Conservation (phyloP, 2,113 vertebrate species). For the Dryoscopus gambensis region DNA sequence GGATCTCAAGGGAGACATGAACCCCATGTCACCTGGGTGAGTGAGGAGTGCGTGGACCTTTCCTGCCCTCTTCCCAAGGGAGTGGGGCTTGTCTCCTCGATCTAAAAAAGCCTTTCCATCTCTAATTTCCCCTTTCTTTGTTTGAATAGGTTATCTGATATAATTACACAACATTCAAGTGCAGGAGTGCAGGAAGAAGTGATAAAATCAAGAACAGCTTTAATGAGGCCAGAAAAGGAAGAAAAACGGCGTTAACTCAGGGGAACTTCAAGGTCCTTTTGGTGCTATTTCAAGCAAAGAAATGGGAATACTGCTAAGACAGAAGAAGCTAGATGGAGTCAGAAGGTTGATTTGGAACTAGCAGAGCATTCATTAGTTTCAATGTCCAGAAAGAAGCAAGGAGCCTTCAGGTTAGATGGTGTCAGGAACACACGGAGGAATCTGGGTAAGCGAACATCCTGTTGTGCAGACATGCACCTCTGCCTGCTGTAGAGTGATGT, state of each 20-base stretch:
- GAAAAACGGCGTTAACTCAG: background rate
- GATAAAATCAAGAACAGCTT: constrained; percentile 51
- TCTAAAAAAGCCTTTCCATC: constrained; percentile 19
- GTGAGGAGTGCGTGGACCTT: background rate
- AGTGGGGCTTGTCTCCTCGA: background rate
- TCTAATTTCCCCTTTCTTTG: constrained; percentile 33
- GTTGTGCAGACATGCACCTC: background rate
- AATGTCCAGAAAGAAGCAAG: background rate
- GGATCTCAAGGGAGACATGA: background rate
- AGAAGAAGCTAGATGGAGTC: background rate
- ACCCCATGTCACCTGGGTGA: background rate
- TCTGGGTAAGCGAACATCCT: background rate
- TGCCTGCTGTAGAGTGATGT: background rate
- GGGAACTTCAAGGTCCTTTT: background rate
- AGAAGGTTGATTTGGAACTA: background rate
- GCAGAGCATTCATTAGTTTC: background rate
- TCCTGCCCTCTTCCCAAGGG: background rate
- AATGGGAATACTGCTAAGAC: background rate
- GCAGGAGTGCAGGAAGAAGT: constrained; percentile 12
- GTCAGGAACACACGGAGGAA: background rate
- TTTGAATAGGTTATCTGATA: constrained; percentile 31
- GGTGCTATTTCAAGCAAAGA: background rate
- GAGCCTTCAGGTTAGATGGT: background rate
- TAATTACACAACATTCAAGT: constrained; percentile 14
- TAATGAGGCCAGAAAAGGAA: constrained; percentile 31